phyloP scores from a whole-genome alignment of 1,140 invertebrate species.

The Hirudo medicinalis region DNA sequence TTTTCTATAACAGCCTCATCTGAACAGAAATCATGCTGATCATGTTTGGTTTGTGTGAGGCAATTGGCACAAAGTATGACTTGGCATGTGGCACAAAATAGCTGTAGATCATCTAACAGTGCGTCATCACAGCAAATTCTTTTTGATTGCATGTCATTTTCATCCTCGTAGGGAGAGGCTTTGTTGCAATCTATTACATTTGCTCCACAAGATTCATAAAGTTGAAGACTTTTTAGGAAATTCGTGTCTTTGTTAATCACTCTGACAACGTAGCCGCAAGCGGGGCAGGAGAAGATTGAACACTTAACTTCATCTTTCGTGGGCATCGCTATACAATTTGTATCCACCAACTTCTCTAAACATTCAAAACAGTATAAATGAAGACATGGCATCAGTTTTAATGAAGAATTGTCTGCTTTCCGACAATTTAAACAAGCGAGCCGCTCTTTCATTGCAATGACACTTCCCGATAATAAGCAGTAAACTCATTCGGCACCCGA shows the following conservation, averaged over 20 bases:
- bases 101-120: neutral
- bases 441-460: neutral
- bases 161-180: neutral
- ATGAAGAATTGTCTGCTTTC: neutral
- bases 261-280: neutral
- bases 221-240: neutral
- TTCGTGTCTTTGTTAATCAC: neutral
- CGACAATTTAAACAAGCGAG: neutral
- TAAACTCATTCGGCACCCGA: neutral
- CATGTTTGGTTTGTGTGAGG: neutral
- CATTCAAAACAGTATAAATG: neutral
- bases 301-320: neutral
- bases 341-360: constrained; percentile 6
- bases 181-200: neutral
- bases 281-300: constrained; percentile 2
- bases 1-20: neutral
- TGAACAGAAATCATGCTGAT: neutral
- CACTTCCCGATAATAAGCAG: no score
- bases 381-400: constrained; percentile 9
- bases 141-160: neutral
- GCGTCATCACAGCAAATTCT: neutral
- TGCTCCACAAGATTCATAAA: neutral
- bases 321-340: neutral
- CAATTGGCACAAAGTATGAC: neutral
- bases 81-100: neutral